Evolutionary conservation across 2,888 invertebrate species (phyloP), one percentile per base, ranked within the genome.

Genomic region (Microctonus hyperodae): DNA sequence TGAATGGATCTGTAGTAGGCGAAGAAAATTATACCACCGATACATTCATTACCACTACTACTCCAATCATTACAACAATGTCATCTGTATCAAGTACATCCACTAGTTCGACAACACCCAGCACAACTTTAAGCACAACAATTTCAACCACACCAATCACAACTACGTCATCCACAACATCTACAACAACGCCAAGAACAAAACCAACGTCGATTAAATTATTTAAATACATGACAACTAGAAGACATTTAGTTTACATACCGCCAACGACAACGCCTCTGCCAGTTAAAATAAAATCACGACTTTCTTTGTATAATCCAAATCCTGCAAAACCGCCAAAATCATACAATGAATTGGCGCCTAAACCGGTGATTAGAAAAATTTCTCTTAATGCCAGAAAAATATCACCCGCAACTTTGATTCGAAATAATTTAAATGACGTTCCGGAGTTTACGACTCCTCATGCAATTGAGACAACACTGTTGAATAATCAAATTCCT

Each of bases 181-280:
- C 72, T 0, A 75, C 74, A 0, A 76, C 75, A 1, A 74, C 74
- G 0, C 73, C 74, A 5, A 71, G 70, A 13, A 72, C 71, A 28
- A 74, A 74, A 50, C 76, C 76, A 13, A 72, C 76, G 0, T 68
- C 77, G 2, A 72, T 79, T 1, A 81, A 79, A 67, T 68, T 83
- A 22, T 81, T 81, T 62, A 81, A 81, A 66, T 79, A 81, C 1
- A 72, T 78, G n/a, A 70, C 78, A 2, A 70, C 75, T 2, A 75
- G 80, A 57, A 82, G 79, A 72, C 81, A 69, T 72, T 81, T 80
- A 68, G 76, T 76, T 10, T 82, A 80, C 55, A 74, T 72, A 16
- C 79, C 81, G 25, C 81, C 81, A 5, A 77, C 83, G 1, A 81
- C 83, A 3, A 79, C 81, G 0, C 79, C 81, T 5, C 76, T 78